These are phyloP conservation scores for Drosophila asahinai DNA, from an alignment of 1,140 invertebrate species.

Conservation along the genomic window DNA sequence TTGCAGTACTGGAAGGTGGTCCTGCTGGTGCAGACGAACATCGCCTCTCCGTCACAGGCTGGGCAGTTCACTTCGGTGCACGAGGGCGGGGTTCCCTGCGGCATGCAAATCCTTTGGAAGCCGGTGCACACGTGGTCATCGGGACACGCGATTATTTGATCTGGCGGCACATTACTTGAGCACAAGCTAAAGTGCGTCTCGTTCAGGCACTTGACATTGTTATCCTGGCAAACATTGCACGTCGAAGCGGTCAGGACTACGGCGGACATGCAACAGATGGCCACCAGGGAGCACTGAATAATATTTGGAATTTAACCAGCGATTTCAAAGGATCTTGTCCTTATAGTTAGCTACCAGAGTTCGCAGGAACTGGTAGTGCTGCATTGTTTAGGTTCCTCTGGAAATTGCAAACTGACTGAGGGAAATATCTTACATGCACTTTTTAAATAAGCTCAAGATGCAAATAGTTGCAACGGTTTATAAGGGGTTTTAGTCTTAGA, in stretches of 20 bases:
- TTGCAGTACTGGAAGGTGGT: conserved; percentile 66
- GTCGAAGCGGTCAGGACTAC: neutral
- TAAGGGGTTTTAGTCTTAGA: neutral
- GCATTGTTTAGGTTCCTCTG: conserved; percentile 8
- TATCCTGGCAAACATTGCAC: conserved; percentile 50
- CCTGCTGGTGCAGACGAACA: conserved; percentile 69
- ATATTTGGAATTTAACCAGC: neutral
- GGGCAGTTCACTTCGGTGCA: conserved; percentile 26
- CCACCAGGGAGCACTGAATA: conserved; percentile 27
- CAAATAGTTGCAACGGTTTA: neutral
- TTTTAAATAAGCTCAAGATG: conserved; percentile 3
- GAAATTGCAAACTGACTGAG: neutral
- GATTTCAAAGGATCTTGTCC: neutral
- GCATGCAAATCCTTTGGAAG: conserved; percentile 2
- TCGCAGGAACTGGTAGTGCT: conserved; percentile 3
- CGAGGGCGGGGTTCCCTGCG: neutral
- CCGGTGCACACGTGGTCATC: conserved; percentile 47
- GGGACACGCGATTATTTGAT: conserved; percentile 37
- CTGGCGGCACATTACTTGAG: neutral
- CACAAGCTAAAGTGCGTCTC: conserved; percentile 56
- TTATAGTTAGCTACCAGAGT: conserved; percentile 32
- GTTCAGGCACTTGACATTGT: conserved; percentile 50
- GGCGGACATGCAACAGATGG: neutral
- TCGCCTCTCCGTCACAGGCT: conserved; percentile 23
- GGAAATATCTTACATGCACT: neutral